Base-by-base conservation (phyloP, 2,888 invertebrate genomes). In the Adelognathus sp. region DNA sequence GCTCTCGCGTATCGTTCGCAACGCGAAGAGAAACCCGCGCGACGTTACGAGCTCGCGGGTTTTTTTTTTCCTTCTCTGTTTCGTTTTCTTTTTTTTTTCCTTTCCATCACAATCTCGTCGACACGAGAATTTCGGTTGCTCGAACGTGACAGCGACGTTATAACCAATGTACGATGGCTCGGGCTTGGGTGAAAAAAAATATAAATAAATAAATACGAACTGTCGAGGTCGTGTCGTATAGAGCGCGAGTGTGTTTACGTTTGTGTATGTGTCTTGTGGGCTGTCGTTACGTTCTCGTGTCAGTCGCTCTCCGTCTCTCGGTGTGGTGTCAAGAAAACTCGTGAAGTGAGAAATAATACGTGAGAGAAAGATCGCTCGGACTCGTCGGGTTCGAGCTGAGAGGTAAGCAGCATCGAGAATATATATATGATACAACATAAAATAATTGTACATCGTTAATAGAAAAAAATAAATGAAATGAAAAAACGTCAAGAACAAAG, bases 191-290 rank as follows among this genome's bases (percentile, higher is more conserved):
- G 29, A 66, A 46, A 3, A 5, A 7, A n/a, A n/a, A n/a, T n/a
- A 46, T n/a, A 56, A 60, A 75, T 56, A 70, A 44, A 74, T 70
- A 78, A 77, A 73, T 78, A 78, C 67, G 81, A 76, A 78, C 79
- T 82, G 79, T 79, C 82, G 81, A 80, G 77, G 79, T 74, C 58
- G 87, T 88, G 88, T 81, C 86, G 79, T 82, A 83, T 84, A 73
- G 82, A 66, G 74, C 67, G 77, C 67, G 66, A 58, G 75, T 81
- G 74, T 79, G 69, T n/a, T n/a, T n/a, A n/a, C n/a, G n/a, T n/a
- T n/a, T n/a, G n/a, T n/a, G n/a, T n/a, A n/a, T n/a, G n/a, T n/a
- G n/a, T n/a, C n/a, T n/a, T n/a, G n/a, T n/a, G n/a, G n/a, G n/a
- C n/a, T 54, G 61, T 76, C 64, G 41, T 61, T 66, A 27, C 58